Percentiles rank a stretch among this genome's conserved stretches.
Conservation (phyloP, 2,888 invertebrate genomes). For the Dorcus hopei region DNA sequence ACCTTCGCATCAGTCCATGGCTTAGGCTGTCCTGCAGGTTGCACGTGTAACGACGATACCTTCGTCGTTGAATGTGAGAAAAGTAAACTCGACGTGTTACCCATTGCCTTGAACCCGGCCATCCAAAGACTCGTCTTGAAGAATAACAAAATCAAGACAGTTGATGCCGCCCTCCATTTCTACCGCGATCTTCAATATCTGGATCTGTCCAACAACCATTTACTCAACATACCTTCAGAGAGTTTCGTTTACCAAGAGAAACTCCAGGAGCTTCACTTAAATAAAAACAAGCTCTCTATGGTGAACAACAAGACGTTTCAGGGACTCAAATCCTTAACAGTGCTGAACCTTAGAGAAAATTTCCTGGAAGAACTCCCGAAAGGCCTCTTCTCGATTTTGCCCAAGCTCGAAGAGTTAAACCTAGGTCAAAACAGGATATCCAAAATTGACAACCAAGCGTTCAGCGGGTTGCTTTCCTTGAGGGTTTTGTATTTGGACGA, state of each 20-base stretch:
- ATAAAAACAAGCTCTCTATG: conserved; percentile 80
- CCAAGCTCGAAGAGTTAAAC: conserved; percentile 79
- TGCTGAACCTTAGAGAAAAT: conserved; percentile 78
- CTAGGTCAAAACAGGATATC: conserved; percentile 82
- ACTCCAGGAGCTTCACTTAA: conserved; percentile 77
- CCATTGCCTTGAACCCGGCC: conserved; percentile 87
- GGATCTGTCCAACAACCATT: conserved; percentile 80
- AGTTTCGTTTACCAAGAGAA: conserved; percentile 80
- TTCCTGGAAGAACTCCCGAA: conserved; percentile 75
- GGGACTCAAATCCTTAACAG: conserved; percentile 73
- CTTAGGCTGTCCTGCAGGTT: conserved; percentile 79
- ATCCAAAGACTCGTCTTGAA: conserved; percentile 80
- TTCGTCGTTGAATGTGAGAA: conserved; percentile 82
- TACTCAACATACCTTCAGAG: conserved; percentile 75
- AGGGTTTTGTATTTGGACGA: conserved; percentile 80
- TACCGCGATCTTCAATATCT: conserved; percentile 82
- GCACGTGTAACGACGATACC: conserved; percentile 86
- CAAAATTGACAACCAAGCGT: conserved; percentile 72
- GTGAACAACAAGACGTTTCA: conserved; percentile 77
- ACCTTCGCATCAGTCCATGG: conserved; percentile 51
- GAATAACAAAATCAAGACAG: conserved; percentile 83
- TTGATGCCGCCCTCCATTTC: conserved; percentile 86
- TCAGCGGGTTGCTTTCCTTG: conserved; percentile 72
- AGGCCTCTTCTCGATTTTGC: conserved; percentile 70
- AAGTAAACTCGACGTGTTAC: conserved; percentile 83